Evolutionary conservation across 1,140 invertebrate genomes (phyloP).

Genomic region (Eciton burchellii): DNA sequence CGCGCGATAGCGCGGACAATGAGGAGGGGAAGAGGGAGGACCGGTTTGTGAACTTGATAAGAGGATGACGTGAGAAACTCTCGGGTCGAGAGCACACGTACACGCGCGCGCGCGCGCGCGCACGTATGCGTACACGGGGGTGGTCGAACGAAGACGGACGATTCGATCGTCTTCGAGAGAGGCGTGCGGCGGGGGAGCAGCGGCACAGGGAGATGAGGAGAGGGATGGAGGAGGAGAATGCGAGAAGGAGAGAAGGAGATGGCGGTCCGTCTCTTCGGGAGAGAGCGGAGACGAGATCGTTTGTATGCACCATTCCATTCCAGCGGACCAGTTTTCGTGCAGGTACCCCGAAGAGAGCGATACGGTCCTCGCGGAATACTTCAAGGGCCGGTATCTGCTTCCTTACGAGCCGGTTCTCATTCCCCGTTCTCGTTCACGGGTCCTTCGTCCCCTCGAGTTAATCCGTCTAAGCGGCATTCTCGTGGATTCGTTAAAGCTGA

Average conservation of each 20-base stretch:
- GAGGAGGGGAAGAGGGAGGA: constrained; percentile 41
- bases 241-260: constrained; percentile 6
- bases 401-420: constrained; percentile 52
- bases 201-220: background rate
- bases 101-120: constrained; percentile 23
- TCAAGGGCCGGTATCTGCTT: constrained; percentile 61
- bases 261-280: constrained; percentile 60
- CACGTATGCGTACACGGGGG: constrained; percentile 38
- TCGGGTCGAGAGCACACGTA: constrained; percentile 70
- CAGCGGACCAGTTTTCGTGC: constrained; percentile 77
- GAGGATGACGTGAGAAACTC: constrained; percentile 79
- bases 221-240: constrained; percentile 42
- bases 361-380: constrained; percentile 69
- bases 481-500: too few species aligned
- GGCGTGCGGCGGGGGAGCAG: background rate
- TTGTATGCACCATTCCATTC: constrained; percentile 70
- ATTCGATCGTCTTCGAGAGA: constrained; percentile 60
- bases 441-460: constrained; percentile 60
- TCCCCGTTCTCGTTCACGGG: too few species aligned
- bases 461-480: constrained; percentile 33
- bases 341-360: constrained; percentile 63
- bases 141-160: constrained; percentile 65
- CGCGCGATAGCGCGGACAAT: constrained; percentile 38
- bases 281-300: constrained; percentile 70
- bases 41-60: constrained; percentile 76